Evolutionary conservation across 2,888 invertebrate species (phyloP), one percentile per base, ranked within the genome.

Genomic region (Thymelicus acteon): DNA sequence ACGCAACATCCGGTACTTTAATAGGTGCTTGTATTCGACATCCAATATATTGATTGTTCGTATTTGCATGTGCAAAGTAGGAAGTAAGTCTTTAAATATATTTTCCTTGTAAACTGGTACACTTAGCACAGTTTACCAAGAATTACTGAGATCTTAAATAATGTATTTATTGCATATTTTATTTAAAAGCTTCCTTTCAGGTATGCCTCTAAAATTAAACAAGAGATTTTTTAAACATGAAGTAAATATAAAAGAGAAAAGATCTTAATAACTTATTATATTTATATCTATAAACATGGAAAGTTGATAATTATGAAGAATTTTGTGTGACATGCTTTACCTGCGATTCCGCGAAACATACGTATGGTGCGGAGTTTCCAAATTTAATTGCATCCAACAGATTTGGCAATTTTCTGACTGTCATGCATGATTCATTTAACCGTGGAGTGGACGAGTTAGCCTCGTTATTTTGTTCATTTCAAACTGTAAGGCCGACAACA

Each of bases 361-460:
- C 12, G 40, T 13, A 64, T 13, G 58, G 40, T 13, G 54, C 7
- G 58, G 72, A 77, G 49, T 81, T 82, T 76, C 75, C 73, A 78
- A 79, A 79, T 66, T 74, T 76, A 76, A 76, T 80, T 79, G 76
- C 76, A 72, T 65, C 67, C 66, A 69, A 71, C 67, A 60, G 71
- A 70, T 73, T 72, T 69, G 60, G 72, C 70, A 73, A 72, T 70
- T 68, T 67, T 63, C 58, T 37, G 67, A 64, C 64, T 69, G 69
- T 58, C 48, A 69, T 58, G 70, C 65, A 65, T 73, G 71, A 72
- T 62, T 72, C 71, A 73, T 73, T 60, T 13, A 63, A 58, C 49
- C 63, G 69, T 64, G 69, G 63, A 70, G 64, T 64, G 69, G 69
- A 70, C 49, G 64, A 70, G 48, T 70, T 70, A 70, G 19, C 64